Conservation (phyloP, 1,140 invertebrate species). For the Bactericera cockerelli region DNA sequence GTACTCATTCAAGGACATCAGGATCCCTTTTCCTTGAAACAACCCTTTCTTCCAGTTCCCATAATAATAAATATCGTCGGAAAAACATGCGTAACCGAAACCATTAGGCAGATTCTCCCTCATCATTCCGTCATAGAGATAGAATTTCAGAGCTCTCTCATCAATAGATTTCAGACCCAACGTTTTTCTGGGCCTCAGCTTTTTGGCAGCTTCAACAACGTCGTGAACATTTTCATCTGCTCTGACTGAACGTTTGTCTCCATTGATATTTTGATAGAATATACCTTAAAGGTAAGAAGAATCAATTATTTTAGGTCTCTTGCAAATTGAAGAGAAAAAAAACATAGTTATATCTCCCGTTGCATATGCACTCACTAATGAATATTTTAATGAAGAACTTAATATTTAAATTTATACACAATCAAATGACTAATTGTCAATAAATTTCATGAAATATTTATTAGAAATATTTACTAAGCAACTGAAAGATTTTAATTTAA, state of each 20-base stretch:
- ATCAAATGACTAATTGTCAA: too few relatives aligned
- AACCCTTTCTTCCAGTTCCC: neutral
- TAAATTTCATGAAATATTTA: too few relatives aligned
- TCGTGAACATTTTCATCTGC: neutral
- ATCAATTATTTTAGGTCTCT: too few relatives aligned
- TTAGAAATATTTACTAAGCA: too few relatives aligned
- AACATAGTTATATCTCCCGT: too few relatives aligned
- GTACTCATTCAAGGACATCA: neutral
- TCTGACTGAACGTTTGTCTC: neutral
- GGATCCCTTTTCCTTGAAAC: neutral
- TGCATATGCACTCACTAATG: too few relatives aligned
- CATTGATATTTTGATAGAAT: neutral
- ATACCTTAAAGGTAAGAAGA: neutral
- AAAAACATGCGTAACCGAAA: neutral
- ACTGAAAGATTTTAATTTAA: too few relatives aligned
- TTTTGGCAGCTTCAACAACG: neutral
- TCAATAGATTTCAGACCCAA: neutral
- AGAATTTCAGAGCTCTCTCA: neutral
- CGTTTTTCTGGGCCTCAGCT: neutral
- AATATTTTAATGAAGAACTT: too few relatives aligned
- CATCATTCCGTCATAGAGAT: neutral
- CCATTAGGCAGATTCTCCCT: neutral
- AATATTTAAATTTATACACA: too few relatives aligned
- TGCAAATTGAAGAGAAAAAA: too few relatives aligned
- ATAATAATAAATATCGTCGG: neutral